phyloP scores from a whole-genome alignment of 2,888 invertebrate genomes.

The Aphrophora alni region DNA sequence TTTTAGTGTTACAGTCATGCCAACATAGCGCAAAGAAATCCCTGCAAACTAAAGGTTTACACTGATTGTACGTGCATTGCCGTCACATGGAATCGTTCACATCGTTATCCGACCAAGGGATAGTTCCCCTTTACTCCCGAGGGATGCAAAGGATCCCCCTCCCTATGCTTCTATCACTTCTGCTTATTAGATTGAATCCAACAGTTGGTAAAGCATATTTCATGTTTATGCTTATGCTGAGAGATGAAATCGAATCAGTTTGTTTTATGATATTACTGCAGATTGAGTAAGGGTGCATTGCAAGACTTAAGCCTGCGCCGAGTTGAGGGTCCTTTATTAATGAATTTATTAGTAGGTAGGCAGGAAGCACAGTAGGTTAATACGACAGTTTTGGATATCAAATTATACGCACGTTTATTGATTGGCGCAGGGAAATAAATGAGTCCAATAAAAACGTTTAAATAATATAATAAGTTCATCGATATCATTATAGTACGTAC shows the following conservation, averaged over 20 bases:
- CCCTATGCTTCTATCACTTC: background rate
- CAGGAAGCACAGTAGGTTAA: no score
- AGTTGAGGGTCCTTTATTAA: background rate
- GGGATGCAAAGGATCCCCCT: background rate
- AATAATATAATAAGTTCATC: no score
- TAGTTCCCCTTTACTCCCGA: background rate
- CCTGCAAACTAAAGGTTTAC: constrained; percentile 5
- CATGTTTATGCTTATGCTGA: constrained; percentile 36
- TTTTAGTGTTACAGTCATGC: background rate
- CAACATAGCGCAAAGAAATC: background rate
- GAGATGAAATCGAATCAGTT: constrained; percentile 27
- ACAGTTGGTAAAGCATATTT: constrained; percentile 34
- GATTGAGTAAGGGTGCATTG: background rate
- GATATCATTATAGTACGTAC: no score
- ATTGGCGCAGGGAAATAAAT: no score
- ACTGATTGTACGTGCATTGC: constrained; percentile 9
- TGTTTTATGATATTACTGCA: constrained; percentile 21
- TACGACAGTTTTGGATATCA: no score
- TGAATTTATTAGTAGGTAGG: background rate
- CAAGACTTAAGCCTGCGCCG: background rate
- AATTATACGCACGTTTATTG: no score
- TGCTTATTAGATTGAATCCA: constrained; percentile 33
- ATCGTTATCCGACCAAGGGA: background rate
- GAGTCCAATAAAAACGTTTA: no score
- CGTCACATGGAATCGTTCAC: no score